Conservation (phyloP, 2,113 vertebrate genomes). For the Arenaria interpres region DNA sequence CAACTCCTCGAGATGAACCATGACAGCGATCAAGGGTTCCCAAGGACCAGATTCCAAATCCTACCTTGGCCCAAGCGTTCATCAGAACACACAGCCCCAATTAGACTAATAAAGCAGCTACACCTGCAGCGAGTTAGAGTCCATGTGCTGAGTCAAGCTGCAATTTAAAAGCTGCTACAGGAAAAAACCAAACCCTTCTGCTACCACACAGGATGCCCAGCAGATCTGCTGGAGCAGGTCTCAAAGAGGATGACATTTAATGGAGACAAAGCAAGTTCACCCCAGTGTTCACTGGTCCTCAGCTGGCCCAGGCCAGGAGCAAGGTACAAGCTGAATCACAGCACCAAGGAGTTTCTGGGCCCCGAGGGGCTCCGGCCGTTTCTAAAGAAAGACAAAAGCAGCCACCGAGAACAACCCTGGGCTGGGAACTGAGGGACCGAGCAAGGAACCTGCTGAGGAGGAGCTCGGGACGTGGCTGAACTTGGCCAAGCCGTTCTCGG, state of each 20-base stretch:
- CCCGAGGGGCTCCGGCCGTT: neutral
- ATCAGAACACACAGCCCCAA: neutral
- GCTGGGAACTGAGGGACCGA: neutral
- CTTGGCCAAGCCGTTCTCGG: neutral
- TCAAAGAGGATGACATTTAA: neutral
- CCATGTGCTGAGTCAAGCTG: neutral
- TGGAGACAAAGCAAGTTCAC: neutral
- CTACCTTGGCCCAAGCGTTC: neutral
- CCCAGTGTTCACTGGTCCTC: neutral
- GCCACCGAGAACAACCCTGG: neutral
- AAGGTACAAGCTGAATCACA: too few relatives aligned
- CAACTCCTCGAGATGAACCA: neutral
- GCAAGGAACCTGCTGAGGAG: neutral
- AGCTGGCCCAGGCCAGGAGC: neutral
- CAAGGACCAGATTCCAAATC: neutral
- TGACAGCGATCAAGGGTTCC: neutral
- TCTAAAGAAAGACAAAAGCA: neutral
- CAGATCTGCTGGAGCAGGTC: neutral
- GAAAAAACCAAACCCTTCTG: neutral
- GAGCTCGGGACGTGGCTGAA: neutral
- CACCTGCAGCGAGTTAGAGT: neutral
- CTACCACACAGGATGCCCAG: too few relatives aligned
- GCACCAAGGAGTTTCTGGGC: neutral
- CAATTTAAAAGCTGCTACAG: neutral
- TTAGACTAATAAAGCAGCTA: rapidly evolving